Evolutionary conservation across 2,888 invertebrate species (phyloP), one percentile per base, ranked within the genome.

Genomic region (Strigamia transsilvanica): DNA sequence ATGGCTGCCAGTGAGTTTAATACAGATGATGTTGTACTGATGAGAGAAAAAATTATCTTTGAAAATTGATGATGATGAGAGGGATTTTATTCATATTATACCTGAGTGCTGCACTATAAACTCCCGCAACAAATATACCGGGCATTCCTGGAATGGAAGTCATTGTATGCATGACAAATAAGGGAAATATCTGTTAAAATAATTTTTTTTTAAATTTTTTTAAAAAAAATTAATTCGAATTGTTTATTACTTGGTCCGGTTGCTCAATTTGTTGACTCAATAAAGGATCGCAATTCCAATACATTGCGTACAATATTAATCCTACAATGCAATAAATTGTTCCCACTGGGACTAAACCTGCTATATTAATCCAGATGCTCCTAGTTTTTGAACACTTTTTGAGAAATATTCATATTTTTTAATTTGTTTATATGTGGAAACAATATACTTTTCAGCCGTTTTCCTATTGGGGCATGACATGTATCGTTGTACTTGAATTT

Each of bases 1-100:
- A 97, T 94, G 1, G 98, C 97, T 0, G 98, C 93, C 84, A 98
- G 89, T 0, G 97, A 97, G 87, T 97, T 98, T 82, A 98, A 88
- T 0, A 97, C 97, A 18, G 97, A 94, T 0, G 97, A 97, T 5
- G 98, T 96, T 9, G 98, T 98, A 85, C 97, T 98, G 7, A 15
- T 6, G 6, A 38, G 1, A 34, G 34, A 38, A 38, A 38, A 38
- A 5, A 0, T 38, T 38, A 10, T 46, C 3, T 13, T 46, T 46
- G 1, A 46, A 12, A 5, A 9, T 15, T 7, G 15, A 15, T 46
- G 46, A 46, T 46, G 5, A 46, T 46, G 5, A 46, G n/a, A 13
- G 1, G 42, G 5, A 42, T 42, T 42, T 3, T 42, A 15, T 27
- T 27, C 6, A 38, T 38, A 9, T 38, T 38, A 3, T 80, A 80